A percentile compares a stretch with the other conserved stretches of the same genome.
Conservation (phyloP, 2,797 vertebrate genomes). For the Hafferia zeledoni region DNA sequence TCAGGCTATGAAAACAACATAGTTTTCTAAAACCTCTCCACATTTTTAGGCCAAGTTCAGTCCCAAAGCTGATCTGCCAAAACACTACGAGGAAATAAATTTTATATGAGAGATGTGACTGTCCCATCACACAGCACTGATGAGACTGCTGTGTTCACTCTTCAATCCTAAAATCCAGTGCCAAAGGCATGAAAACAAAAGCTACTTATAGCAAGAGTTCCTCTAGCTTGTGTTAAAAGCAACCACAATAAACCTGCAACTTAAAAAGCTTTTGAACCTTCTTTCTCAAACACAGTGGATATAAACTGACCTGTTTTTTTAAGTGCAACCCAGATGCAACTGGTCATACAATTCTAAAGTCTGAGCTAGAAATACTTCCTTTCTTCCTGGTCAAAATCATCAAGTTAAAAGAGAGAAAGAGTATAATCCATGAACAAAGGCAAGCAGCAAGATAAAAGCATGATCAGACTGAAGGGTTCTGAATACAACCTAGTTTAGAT, state of each 20-base stretch:
- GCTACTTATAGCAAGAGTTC: background rate
- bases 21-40: background rate
- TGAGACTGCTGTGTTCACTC: background rate
- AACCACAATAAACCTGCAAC: background rate
- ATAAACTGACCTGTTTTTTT: background rate
- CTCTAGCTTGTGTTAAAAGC: background rate
- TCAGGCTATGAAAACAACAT: background rate
- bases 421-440: constrained; percentile 18
- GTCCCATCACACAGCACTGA: background rate
- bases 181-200: background rate
- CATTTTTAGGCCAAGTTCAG: background rate
- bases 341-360: background rate
- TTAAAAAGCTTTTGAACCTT: background rate
- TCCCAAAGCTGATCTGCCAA: background rate
- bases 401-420: constrained; percentile 2
- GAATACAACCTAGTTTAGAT: background rate
- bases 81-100: background rate
- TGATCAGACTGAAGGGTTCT: background rate
- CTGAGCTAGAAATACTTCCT: background rate
- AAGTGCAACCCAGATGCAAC: background rate
- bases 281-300: background rate
- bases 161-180: background rate
- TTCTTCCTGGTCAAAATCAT: background rate
- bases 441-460: constrained; percentile 5
- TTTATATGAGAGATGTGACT: background rate